Evolutionary conservation across 2,797 vertebrate species (phyloP).

Genomic region (Perodicticus potto): DNA sequence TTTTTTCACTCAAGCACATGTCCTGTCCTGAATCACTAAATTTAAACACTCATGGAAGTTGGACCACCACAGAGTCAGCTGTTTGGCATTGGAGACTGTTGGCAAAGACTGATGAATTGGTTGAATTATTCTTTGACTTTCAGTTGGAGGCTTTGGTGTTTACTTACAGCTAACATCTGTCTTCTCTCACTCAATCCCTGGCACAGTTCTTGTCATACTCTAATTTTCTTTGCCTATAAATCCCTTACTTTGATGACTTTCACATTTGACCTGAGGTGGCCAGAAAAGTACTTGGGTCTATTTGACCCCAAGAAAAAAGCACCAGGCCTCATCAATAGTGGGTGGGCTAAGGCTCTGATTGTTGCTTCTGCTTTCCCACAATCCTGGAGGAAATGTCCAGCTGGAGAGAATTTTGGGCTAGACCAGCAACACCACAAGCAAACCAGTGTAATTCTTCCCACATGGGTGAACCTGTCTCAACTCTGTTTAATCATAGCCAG

Average conservation of each 20-base stretch:
- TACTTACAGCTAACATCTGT: not conserved
- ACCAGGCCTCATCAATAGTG: not conserved
- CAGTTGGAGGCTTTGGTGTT: not conserved
- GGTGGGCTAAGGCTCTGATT: not conserved
- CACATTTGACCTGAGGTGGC: not conserved
- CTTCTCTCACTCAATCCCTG: not conserved
- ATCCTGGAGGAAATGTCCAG: slow-evolving; percentile 19
- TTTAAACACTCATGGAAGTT: not conserved
- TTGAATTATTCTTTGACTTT: not conserved
- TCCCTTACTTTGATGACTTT: not conserved
- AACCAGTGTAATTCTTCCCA: not conserved
- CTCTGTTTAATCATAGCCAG: slow-evolving; percentile 4
- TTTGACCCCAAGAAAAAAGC: not conserved
- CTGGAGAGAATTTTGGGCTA: slow-evolving; percentile 41
- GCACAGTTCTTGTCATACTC: not conserved
- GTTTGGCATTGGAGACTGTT: not conserved
- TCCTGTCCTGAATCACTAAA: not conserved
- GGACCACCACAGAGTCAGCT: not conserved
- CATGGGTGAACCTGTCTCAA: not conserved
- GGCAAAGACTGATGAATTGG: not conserved
- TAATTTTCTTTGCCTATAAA: not conserved
- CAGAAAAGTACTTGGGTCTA: not conserved
- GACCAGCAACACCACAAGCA: slow-evolving; percentile 12
- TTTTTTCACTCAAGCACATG: not conserved
- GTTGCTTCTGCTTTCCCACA: not conserved